Evolutionary conservation across 2,113 vertebrate species (phyloP).

Genomic region (Litocranius walleri): DNA sequence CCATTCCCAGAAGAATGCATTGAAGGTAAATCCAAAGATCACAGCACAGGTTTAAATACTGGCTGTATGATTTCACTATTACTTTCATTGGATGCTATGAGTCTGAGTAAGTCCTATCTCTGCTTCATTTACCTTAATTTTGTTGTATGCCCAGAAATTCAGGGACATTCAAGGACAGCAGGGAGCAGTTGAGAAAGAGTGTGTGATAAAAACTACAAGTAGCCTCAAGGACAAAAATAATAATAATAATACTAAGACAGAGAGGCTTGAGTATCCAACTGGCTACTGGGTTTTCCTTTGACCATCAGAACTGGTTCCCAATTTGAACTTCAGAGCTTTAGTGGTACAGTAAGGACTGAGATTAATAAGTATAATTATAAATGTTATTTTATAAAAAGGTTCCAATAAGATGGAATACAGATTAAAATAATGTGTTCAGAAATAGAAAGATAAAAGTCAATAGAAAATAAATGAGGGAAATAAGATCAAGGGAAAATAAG

Average conservation of each 20-base stretch:
- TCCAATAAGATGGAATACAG: not conserved
- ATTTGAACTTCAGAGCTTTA: not conserved
- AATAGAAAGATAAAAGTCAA: not conserved
- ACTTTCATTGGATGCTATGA: not conserved
- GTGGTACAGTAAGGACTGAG: not conserved
- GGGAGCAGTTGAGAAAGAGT: not conserved
- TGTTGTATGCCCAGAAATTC: not conserved
- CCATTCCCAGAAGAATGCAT: conserved; percentile 42
- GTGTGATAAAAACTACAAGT: not conserved
- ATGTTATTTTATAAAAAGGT: not conserved
- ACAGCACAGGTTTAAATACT: not conserved
- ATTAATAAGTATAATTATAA: not conserved
- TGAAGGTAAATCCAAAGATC: conserved; percentile 25
- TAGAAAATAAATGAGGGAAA: not conserved
- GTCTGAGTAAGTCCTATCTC: not conserved
- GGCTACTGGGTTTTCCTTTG: not conserved
- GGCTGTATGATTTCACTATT: not conserved
- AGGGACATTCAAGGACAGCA: not conserved
- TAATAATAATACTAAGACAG: not conserved
- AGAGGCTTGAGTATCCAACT: not conserved
- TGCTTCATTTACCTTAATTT: not conserved
- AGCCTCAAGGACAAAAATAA: not conserved
- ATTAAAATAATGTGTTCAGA: not conserved
- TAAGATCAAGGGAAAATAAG: not conserved
- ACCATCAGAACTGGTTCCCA: not conserved